phyloP scores from a whole-genome alignment of 1,140 invertebrate genomes.

The Zaprionus taronus region DNA sequence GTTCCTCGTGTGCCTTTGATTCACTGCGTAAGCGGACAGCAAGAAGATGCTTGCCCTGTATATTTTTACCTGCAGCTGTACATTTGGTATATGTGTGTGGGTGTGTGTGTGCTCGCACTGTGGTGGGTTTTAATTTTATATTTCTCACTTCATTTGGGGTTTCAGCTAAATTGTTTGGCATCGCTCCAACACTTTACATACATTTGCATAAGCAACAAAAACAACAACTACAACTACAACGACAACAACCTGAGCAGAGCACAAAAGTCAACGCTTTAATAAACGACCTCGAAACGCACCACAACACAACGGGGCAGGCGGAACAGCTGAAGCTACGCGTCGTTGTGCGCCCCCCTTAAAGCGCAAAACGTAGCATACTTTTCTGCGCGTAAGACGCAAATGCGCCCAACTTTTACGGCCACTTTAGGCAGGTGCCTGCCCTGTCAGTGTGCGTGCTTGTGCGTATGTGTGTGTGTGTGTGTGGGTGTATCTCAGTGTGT shows the following conservation, averaged over 20 bases:
- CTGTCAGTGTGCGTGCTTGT: constrained; percentile 6
- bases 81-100: not conserved
- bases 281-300: constrained; percentile 20
- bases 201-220: constrained; percentile 63
- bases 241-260: not conserved
- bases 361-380: constrained; percentile 44
- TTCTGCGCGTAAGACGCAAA: constrained; percentile 38
- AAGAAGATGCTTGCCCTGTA: constrained; percentile 38
- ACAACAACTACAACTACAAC: constrained; percentile 2
- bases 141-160: constrained; percentile 75
- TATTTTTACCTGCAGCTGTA: not conserved
- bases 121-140: constrained; percentile 66
- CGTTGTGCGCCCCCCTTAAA: constrained; percentile 33
- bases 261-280: constrained; percentile 36
- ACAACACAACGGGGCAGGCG: constrained; percentile 4
- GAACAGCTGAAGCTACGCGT: constrained; percentile 13
- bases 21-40: constrained; percentile 41
- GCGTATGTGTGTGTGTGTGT: constrained; percentile 5
- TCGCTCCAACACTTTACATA: constrained; percentile 71
- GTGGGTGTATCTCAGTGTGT: constrained; percentile 7
- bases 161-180: constrained; percentile 46
- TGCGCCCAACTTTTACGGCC: constrained; percentile 40
- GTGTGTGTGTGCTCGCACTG: not conserved
- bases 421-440: constrained; percentile 38
- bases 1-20: constrained; percentile 40